Evolutionary conservation across 2,113 vertebrate species (phyloP).

Genomic region (Seriola rivoliana): DNA sequence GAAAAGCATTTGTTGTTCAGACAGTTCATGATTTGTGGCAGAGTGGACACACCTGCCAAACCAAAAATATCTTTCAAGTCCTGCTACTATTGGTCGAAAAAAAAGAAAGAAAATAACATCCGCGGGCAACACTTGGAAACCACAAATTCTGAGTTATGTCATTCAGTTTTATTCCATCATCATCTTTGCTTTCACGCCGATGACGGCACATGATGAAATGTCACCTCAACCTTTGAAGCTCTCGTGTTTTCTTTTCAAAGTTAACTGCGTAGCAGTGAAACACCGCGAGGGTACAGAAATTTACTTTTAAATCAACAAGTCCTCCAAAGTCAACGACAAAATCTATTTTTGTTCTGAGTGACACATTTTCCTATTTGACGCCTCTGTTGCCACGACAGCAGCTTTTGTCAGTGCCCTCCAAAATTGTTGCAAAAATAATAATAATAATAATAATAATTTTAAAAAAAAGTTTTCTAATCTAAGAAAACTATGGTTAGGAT

Average conservation of each 20-base stretch:
- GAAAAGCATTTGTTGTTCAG: slow-evolving; percentile 37
- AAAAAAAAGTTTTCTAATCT: neutral
- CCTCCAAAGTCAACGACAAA: neutral
- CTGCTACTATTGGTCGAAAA: neutral
- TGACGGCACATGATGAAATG: slow-evolving; percentile 38
- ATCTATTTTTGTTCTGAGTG: too few species aligned
- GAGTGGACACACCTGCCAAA: slow-evolving; percentile 45
- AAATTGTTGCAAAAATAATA: too few species aligned
- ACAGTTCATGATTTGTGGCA: slow-evolving; percentile 38
- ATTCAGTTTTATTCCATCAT: slow-evolving; percentile 27
- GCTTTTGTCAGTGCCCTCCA: too few species aligned
- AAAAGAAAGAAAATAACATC: neutral
- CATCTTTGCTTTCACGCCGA: slow-evolving; percentile 20
- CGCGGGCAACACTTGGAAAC: slow-evolving; percentile 13
- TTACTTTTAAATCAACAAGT: neutral
- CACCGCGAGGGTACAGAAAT: neutral
- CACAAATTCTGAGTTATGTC: slow-evolving; percentile 28
- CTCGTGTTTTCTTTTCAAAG: slow-evolving; percentile 13
- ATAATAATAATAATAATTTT: too few species aligned
- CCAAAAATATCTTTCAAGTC: slow-evolving; percentile 45
- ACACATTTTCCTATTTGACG: neutral
- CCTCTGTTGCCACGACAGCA: neutral
- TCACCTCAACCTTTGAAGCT: slow-evolving; percentile 15
- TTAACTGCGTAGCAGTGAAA: neutral
- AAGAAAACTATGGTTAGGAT: neutral